Conservation (phyloP, 2,888 invertebrate genomes). For the Diaphora mendica region DNA sequence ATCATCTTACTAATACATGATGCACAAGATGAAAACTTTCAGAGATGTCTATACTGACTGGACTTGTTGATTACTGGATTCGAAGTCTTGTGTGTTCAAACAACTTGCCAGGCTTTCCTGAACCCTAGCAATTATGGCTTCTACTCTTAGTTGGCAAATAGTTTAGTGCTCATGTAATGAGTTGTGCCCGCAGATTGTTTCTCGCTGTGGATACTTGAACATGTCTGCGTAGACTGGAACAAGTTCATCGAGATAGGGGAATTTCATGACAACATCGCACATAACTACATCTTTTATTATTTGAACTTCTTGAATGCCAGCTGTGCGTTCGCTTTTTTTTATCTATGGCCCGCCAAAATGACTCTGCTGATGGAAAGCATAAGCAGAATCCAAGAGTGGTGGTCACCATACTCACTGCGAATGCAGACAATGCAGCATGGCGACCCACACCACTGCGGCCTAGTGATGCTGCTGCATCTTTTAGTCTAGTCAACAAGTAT, state of each 20-base stretch:
- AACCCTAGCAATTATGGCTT: conserved; percentile 9
- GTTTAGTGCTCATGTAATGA: conserved; percentile 40
- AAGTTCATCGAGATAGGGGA: conserved; percentile 4
- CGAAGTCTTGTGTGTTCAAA: not conserved
- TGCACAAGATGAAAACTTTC: not conserved
- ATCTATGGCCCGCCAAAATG: no score
- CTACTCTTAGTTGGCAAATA: conserved; percentile 25
- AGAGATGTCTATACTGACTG: not conserved
- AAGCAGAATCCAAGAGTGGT: no score
- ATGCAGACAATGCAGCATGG: no score
- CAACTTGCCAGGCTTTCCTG: conserved; percentile 1
- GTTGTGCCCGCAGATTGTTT: conserved; percentile 40
- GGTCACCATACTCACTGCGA: no score
- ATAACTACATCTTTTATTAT: not conserved
- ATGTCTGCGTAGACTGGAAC: not conserved
- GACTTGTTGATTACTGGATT: conserved; percentile 7
- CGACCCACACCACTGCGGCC: no score
- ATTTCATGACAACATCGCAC: not conserved
- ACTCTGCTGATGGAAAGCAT: no score
- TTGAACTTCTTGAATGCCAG: not conserved
- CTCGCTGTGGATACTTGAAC: conserved; percentile 2
- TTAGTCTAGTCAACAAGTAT: no score
- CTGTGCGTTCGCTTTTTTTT: no score
- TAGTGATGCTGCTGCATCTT: no score
- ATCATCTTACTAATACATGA: not conserved